Evolutionary conservation across 2,797 vertebrate species (phyloP).

Genomic region (Acanthiza pusilla): DNA sequence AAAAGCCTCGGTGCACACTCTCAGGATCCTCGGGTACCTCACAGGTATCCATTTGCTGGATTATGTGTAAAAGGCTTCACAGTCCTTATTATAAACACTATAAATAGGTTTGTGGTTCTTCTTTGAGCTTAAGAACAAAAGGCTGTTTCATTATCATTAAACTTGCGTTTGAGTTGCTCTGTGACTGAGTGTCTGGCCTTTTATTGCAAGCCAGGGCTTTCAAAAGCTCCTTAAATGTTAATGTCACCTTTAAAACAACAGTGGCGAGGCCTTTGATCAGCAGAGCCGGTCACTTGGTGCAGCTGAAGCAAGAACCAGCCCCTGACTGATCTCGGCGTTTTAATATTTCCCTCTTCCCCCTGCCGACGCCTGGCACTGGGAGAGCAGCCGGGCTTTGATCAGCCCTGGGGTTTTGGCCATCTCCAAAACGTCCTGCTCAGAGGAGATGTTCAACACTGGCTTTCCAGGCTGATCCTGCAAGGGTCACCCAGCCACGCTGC

Average conservation of each 20-base stretch:
- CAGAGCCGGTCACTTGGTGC: background rate
- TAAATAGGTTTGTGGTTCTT: slow-evolving; percentile 44
- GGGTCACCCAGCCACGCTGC: rapidly evolving
- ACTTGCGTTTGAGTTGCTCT: slow-evolving; percentile 13
- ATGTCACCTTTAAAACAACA: slow-evolving; percentile 40
- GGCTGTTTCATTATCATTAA: slow-evolving; percentile 47
- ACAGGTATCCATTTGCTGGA: background rate
- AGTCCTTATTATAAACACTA: slow-evolving; percentile 22
- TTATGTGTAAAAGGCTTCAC: slow-evolving; percentile 19
- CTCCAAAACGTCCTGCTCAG: background rate
- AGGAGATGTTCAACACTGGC: background rate
- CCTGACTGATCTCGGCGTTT: slow-evolving; percentile 18
- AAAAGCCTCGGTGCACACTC: background rate
- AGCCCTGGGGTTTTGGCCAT: background rate
- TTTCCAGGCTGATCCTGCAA: background rate
- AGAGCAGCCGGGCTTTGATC: background rate
- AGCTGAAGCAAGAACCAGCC: background rate
- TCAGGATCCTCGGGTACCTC: background rate
- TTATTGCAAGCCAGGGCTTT: slow-evolving; percentile 36
- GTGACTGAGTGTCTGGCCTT: slow-evolving; percentile 33
- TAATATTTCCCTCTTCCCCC: slow-evolving; percentile 22
- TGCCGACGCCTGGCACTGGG: background rate
- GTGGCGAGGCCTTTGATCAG: slow-evolving; percentile 24
- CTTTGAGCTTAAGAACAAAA: slow-evolving; percentile 46
- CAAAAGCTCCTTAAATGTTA: slow-evolving; percentile 47